Conservation (phyloP, 2,888 invertebrate species). For the Drosophila colorata region DNA sequence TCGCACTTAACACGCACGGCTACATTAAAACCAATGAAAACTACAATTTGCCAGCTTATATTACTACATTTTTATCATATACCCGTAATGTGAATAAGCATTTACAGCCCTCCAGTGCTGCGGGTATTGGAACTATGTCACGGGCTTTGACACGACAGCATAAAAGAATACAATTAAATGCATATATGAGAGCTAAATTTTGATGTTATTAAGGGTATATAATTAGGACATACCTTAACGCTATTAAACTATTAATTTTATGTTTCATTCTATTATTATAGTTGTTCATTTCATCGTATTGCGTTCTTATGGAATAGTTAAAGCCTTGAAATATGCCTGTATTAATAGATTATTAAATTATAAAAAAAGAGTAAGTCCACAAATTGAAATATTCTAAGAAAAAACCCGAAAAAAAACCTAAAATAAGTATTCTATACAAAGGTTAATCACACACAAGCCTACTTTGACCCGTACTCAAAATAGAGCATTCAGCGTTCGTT, state of each 20-base stretch:
- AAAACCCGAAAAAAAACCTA: too few species aligned
- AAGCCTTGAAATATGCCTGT: too few species aligned
- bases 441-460: too few species aligned
- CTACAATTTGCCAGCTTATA: slow-evolving; percentile 78
- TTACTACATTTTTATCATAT: slow-evolving; percentile 73
- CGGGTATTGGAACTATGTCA: slow-evolving; percentile 46
- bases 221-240: background rate
- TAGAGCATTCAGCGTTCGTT: slow-evolving; percentile 31
- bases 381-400: too few species aligned
- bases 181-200: background rate
- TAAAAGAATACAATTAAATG: background rate
- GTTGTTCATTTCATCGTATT: too few species aligned
- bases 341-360: too few species aligned
- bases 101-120: slow-evolving; percentile 37
- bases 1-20: slow-evolving; percentile 77
- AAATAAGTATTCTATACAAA: too few species aligned
- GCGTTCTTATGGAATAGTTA: background rate
- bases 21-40: slow-evolving; percentile 79
- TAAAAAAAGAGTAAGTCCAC: too few species aligned
- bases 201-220: background rate
- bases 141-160: slow-evolving; percentile 14
- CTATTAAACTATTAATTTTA: background rate
- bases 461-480: background rate
- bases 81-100: slow-evolving; percentile 48
- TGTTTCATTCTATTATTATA: background rate